phyloP scores from a whole-genome alignment of 2,797 vertebrate species.

The Aratinga solstitialis region DNA sequence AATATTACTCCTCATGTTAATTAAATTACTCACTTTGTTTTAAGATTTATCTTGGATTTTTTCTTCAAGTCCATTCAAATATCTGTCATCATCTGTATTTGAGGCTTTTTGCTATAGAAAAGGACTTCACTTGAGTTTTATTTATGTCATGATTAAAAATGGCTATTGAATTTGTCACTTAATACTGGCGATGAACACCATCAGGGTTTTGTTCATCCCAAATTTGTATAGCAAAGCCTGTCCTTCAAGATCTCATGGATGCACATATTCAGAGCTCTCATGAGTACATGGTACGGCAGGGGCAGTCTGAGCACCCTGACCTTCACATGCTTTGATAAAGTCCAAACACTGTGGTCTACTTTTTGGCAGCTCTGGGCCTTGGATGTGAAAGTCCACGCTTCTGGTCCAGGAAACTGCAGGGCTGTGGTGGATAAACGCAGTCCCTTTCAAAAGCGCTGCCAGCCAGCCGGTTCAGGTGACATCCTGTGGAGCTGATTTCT shows the following conservation, averaged over 20 bases:
- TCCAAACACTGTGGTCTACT: background rate
- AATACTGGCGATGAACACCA: background rate
- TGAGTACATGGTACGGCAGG: background rate
- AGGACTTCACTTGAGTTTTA: background rate
- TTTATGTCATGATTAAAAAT: background rate
- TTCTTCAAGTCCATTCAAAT: background rate
- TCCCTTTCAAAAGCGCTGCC: background rate
- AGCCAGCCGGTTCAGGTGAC: background rate
- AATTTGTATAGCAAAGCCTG: background rate
- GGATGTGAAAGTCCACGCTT: background rate
- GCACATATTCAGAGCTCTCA: background rate
- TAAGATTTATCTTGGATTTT: background rate
- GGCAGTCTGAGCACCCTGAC: background rate
- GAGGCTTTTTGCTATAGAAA: background rate
- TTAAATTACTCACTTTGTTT: background rate
- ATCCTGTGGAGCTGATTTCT: background rate
- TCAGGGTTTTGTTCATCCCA: background rate
- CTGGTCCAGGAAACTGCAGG: background rate
- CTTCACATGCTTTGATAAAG: background rate
- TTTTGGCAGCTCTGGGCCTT: background rate
- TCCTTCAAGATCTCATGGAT: accelerated
- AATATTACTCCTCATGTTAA: background rate
- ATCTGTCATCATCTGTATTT: background rate
- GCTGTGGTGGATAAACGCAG: accelerated
- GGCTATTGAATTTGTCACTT: background rate